A percentile compares a stretch with the other conserved stretches of the same genome.
phyloP scores from a whole-genome alignment of 2,888 invertebrate genomes.

The Himalopsyche anomala region DNA sequence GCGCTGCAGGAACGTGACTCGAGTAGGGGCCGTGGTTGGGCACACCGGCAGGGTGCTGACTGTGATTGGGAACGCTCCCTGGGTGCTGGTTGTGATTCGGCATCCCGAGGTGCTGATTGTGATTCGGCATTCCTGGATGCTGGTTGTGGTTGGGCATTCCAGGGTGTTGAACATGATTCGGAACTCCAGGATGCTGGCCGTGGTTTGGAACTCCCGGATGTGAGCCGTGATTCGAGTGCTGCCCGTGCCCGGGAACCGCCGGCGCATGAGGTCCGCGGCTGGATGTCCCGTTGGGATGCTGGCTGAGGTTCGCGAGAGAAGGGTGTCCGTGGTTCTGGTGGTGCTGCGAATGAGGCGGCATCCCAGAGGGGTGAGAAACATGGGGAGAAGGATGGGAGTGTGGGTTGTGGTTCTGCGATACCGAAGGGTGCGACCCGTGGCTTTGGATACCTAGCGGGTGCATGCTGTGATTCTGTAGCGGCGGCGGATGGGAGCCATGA shows the following conservation, averaged over 20 bases:
- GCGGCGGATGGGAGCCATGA: conserved; percentile 71
- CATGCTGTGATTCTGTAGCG: conserved; percentile 71
- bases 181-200: conserved; percentile 65
- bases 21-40: conserved; percentile 70
- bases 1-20: conserved; percentile 70
- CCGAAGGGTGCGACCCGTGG: conserved; percentile 58
- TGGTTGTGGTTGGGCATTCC: conserved; percentile 61
- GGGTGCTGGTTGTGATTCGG: conserved; percentile 78
- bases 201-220: conserved; percentile 65
- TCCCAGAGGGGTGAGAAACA: conserved; percentile 62
- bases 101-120: conserved; percentile 67
- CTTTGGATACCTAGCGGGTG: conserved; percentile 54
- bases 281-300: conserved; percentile 54
- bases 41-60: conserved; percentile 67
- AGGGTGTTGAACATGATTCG: conserved; percentile 65
- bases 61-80: conserved; percentile 67
- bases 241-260: conserved; percentile 65
- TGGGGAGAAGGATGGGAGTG: conserved; percentile 62
- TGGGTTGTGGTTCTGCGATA: conserved; percentile 60
- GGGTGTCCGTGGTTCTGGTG: conserved; percentile 67
- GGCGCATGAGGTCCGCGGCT: conserved; percentile 65
- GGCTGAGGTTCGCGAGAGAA: conserved; percentile 52
- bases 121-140: conserved; percentile 58
- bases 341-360: conserved; percentile 62
- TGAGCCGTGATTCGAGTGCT: conserved; percentile 63